Percentiles rank a stretch among this genome's conserved stretches.
Evolutionary conservation across 2,888 invertebrate species (phyloP).

Genomic region (Agrypnus murinus): DNA sequence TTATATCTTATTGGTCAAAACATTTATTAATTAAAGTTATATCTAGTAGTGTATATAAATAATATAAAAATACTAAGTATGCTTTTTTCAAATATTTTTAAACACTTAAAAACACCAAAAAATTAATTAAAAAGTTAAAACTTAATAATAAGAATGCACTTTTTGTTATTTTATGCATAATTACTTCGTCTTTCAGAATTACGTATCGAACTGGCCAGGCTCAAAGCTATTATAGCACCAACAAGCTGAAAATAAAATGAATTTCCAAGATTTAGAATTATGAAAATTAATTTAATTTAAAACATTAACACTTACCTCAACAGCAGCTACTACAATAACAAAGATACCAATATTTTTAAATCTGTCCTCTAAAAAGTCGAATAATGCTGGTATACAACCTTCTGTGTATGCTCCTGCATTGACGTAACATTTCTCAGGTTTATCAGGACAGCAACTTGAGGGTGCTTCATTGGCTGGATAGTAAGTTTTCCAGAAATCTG

Average conservation of each 20-base stretch:
- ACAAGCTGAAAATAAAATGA: slow-evolving; percentile 51
- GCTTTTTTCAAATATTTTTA: no score
- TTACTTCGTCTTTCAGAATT: slow-evolving; percentile 83
- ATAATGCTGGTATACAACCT: slow-evolving; percentile 73
- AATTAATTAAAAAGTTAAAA: slow-evolving; percentile 28
- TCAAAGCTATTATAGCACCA: slow-evolving; percentile 88
- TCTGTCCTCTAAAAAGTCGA: slow-evolving; percentile 70
- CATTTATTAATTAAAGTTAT: no score
- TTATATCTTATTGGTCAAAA: no score
- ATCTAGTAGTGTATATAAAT: slow-evolving; percentile 22
- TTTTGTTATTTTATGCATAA: slow-evolving; percentile 61
- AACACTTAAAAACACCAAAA: slow-evolving; percentile 29
- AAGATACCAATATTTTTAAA: slow-evolving; percentile 78
- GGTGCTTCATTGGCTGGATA: slow-evolving; percentile 54
- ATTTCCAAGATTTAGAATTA: no score
- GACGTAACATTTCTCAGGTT: slow-evolving; percentile 66
- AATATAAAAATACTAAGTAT: slow-evolving; percentile 20
- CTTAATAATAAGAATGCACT: slow-evolving; percentile 7
- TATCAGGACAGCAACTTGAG: slow-evolving; percentile 65
- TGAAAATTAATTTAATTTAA: background rate
- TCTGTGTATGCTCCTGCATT: slow-evolving; percentile 64
- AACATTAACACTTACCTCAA: slow-evolving; percentile 76
- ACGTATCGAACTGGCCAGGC: slow-evolving; percentile 89
- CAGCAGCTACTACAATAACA: slow-evolving; percentile 79
- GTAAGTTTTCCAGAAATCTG: slow-evolving; percentile 65